Evolutionary conservation across 2,113 vertebrate genomes (phyloP), one percentile per base, ranked within the genome.

Genomic region (Ictidomys tridecemlineatus): DNA sequence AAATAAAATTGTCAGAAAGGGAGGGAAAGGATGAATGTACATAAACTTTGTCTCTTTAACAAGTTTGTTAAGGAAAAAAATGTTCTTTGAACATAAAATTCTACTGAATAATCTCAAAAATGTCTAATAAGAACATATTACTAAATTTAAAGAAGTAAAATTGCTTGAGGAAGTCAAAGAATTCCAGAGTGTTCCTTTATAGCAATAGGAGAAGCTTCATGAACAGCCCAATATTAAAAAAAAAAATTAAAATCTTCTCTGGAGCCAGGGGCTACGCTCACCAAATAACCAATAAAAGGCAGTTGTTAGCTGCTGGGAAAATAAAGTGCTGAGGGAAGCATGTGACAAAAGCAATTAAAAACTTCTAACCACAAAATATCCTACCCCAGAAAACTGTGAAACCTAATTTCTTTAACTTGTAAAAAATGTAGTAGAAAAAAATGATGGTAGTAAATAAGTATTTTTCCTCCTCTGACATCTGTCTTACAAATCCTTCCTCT

Each of bases 291-390:
- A 96, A 87, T 95, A 83, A 96, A 97, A 97, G 39, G 42, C 74
- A 90, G 87, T 93, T 96, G 91, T 97, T 97, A 95, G 48, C 94
- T 98, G 85, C 97, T 97, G 95, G 95, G 92, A 98, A 98, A 98
- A 98, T 77, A 98, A 98, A 96, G 98, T 96, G 93, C 94, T 69
- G 39, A 96, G 83, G 42, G n/a, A 80, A 56, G 69, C 93, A 94
- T 87, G 77, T 76, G 87, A 98, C 78, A 98, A 97, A 96, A 78
- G 87, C 95, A 98, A 98, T 98, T 98, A 98, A 97, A 88, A 70
- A 84, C 53, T 78, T 95, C 51, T 97, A 98, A 98, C 96, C 98
- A 97, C 58, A 39, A 79, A 91, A 83, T 96, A 42, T 95, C 96
- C 97, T 97, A 91, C 76, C 90, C 92, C 51, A 65, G 67, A 89